Conservation (phyloP, 1,140 invertebrate genomes). For the Rhyacophila brunnea region DNA sequence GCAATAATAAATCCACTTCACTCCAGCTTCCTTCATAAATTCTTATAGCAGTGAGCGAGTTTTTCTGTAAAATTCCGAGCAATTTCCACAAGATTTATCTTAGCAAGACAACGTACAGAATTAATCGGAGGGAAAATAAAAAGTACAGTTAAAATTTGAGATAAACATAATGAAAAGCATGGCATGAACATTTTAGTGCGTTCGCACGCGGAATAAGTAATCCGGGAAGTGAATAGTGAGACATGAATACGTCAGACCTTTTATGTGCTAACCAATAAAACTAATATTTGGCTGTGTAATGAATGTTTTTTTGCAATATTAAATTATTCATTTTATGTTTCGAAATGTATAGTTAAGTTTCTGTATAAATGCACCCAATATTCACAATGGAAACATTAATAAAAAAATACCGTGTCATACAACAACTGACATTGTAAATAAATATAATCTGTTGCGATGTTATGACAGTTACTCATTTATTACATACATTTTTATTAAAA, state of each 20-base stretch:
- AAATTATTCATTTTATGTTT: too few relatives aligned
- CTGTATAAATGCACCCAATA: too few relatives aligned
- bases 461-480: too few relatives aligned
- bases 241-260: background rate
- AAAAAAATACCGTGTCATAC: too few relatives aligned
- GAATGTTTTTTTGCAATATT: too few relatives aligned
- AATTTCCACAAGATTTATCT: conserved; percentile 25
- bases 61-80: conserved; percentile 12
- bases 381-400: too few relatives aligned
- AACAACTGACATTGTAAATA: too few relatives aligned
- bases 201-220: conserved; percentile 25
- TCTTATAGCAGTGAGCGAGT: conserved; percentile 6
- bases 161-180: conserved; percentile 19
- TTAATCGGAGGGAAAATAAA: conserved; percentile 16
- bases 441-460: too few relatives aligned
- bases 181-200: conserved; percentile 22
- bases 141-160: conserved; percentile 19
- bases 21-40: conserved; percentile 10
- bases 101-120: conserved; percentile 23
- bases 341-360: too few relatives aligned
- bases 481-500: too few relatives aligned
- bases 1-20: conserved; percentile 16
- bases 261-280: too few relatives aligned
- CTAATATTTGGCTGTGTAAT: too few relatives aligned
- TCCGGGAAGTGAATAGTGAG: conserved; percentile 12